Base-by-base conservation (phyloP, 2,797 vertebrate species). In the Tenualosa thibaudeaui region DNA sequence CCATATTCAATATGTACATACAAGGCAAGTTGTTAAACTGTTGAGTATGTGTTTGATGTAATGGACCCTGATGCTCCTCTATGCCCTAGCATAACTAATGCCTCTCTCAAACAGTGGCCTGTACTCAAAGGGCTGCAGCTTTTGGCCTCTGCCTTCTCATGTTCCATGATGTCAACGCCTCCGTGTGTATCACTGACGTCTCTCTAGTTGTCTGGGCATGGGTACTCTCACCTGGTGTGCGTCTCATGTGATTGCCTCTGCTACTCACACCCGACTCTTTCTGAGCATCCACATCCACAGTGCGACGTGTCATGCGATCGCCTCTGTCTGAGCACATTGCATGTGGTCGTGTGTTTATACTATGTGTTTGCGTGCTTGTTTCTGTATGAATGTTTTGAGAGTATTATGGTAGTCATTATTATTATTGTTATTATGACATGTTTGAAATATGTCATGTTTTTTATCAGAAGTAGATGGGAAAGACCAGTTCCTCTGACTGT, bases 111-210 rank as follows among this genome's bases (percentile, higher is more conserved):
- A 22, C 19, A 46, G 40, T 46, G 17, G 71, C 93, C 92, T 92
- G 88, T 90, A 92, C 85, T 91, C 89, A 88, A 94, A 93, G 92
- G 93, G 92, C 92, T 94, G 90, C 86, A 91, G 89, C 90, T 89
- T 78, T 91, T 91, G 92, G 92, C 90, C 90, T 93, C 93, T 92
- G 92, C 92, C 93, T 94, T 94, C 90, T 90, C 89, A 89, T 90
- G 88, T 88, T 92, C 91, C 87, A 90, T 91, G 92, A 94, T 93
- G 91, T 92, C 90, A 90, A 88, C 88, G 90, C 92, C 93, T 91
- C 88, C 40, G 68, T 75, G 71, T 71, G 65, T 71, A 13, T 78
- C 71, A 37, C 71, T 22, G 37, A 31, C 15, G 37, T 68, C 13
- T 19, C 17, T 37, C 37, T 1, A 24, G 58, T 62, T 62, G 58